These are phyloP conservation scores for Chloroclystis v-ata DNA, from an alignment of 2,888 invertebrate species.

Conservation along the genomic window DNA sequence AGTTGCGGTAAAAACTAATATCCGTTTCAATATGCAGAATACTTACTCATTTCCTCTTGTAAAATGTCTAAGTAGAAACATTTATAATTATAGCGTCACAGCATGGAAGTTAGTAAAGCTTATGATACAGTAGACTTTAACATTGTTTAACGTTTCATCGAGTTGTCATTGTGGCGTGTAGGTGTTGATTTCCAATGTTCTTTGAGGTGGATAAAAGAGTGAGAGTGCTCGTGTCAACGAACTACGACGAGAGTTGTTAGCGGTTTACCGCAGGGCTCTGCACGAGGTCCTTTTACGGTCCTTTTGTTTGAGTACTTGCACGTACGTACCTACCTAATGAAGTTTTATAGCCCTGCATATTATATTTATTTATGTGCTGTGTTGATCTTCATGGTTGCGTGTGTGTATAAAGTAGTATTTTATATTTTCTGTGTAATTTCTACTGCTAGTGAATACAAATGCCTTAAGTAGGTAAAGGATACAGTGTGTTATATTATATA, in stretches of 20 bases:
- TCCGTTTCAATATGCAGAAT: slow-evolving; percentile 19
- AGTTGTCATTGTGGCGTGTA: slow-evolving; percentile 3
- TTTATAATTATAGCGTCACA: neutral
- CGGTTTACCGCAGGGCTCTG: slow-evolving; percentile 52
- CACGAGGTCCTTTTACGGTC: slow-evolving; percentile 35
- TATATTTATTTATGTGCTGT: neutral
- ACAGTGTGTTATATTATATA: no score
- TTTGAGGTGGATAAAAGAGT: slow-evolving; percentile 32
- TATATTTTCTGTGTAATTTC: no score
- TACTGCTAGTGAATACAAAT: no score
- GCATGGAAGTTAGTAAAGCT: neutral
- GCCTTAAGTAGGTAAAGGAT: no score
- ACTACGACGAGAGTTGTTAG: slow-evolving; percentile 43
- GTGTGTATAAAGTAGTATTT: no score
- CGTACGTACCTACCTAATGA: slow-evolving; percentile 33
- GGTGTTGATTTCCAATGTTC: slow-evolving; percentile 14
- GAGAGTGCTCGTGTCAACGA: slow-evolving; percentile 51
- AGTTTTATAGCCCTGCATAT: slow-evolving; percentile 29
- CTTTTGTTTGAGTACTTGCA: slow-evolving; percentile 40
- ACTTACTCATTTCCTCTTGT: neutral
- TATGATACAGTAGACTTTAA: slow-evolving; percentile 6
- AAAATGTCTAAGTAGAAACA: neutral
- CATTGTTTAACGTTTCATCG: slow-evolving; percentile 2
- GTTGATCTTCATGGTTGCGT: neutral
- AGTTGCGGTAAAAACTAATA: slow-evolving; percentile 17